These are phyloP conservation scores for Nipponia nippon DNA, from an alignment of 2,113 vertebrate genomes.

Conservation along the genomic window DNA sequence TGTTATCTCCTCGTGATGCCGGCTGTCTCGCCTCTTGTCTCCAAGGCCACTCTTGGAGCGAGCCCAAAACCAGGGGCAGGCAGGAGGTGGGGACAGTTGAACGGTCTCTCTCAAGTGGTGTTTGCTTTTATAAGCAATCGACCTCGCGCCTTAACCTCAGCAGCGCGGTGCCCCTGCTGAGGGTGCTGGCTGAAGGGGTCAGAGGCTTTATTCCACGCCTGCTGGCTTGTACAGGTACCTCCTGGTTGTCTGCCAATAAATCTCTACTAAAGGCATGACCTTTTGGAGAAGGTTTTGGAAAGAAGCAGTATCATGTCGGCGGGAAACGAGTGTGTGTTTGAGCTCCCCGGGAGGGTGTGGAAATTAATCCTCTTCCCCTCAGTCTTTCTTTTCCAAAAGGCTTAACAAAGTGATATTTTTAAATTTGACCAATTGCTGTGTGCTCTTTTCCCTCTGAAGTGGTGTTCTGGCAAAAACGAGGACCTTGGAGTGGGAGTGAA, in stretches of 20 bases:
- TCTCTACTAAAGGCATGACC: neutral
- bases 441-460: neutral
- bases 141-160: neutral
- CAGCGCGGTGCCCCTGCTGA: neutral
- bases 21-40: neutral
- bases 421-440: neutral
- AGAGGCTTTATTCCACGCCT: neutral
- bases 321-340: neutral
- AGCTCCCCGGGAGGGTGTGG: neutral
- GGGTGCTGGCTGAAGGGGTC: neutral
- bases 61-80: neutral
- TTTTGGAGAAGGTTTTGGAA: neutral
- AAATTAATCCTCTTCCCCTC: neutral
- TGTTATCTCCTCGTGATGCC: neutral
- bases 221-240: neutral
- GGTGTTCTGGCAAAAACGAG: neutral
- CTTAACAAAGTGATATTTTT: neutral
- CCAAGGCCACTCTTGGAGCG: neutral
- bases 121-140: neutral
- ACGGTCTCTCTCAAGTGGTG: rapidly evolving
- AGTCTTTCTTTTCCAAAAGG: neutral
- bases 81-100: neutral
- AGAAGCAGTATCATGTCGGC: rapidly evolving
- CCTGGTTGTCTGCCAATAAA: neutral
- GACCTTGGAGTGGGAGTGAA: neutral